Evolutionary conservation across 2,797 vertebrate genomes (phyloP).

Genomic region (Malurus splendens): DNA sequence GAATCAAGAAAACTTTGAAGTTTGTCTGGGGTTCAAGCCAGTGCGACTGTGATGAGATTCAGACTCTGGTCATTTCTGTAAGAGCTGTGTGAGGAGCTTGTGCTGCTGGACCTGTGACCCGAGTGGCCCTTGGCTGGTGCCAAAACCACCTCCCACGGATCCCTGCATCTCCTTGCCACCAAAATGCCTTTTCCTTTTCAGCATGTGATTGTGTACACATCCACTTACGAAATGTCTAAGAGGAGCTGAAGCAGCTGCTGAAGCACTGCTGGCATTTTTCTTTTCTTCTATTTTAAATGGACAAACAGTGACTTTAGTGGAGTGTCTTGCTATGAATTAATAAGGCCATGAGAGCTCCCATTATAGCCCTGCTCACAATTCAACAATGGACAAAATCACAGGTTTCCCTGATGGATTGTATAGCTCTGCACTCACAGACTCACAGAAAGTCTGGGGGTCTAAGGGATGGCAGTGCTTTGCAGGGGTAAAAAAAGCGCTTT

Average conservation of each 20-base stretch:
- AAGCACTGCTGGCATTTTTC: not conserved
- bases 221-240: not conserved
- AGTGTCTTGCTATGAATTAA: not conserved
- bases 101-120: not conserved
- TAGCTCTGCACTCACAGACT: not conserved
- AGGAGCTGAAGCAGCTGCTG: not conserved
- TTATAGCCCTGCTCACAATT: not conserved
- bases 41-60: not conserved
- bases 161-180: not conserved
- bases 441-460: not conserved
- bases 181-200: not conserved
- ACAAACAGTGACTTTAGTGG: not conserved
- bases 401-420: not conserved
- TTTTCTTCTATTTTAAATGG: not conserved
- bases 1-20: not conserved
- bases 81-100: not conserved
- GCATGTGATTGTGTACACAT: not conserved
- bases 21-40: not conserved
- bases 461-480: not conserved
- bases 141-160: not conserved
- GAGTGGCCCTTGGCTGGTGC: fast-evolving
- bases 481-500: not conserved
- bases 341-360: not conserved
- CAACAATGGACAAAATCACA: not conserved
- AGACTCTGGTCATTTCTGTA: not conserved